Conservation (phyloP, 92 coral and sea anemone species). For the Paragorgia papillata region DNA sequence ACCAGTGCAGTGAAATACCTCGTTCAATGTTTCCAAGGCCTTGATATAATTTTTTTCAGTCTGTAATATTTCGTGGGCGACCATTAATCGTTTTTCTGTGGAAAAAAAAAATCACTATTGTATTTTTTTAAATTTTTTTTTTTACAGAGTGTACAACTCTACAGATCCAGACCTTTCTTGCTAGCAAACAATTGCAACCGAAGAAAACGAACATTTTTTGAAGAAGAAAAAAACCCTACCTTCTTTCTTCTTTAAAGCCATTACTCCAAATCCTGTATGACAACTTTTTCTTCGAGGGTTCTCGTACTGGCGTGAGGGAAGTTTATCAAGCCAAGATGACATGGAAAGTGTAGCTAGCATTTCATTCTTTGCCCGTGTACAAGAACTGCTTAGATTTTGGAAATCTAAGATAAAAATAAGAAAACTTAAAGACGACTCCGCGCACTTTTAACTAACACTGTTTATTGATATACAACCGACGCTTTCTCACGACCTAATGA, state of each 20-base stretch:
- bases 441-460: background rate
- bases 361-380: slow-evolving; percentile 86
- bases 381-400: slow-evolving; percentile 20
- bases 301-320: slow-evolving; percentile 56
- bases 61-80: slow-evolving; percentile 86
- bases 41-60: slow-evolving; percentile 94
- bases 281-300: slow-evolving; percentile 68
- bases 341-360: slow-evolving; percentile 91
- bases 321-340: slow-evolving; percentile 71
- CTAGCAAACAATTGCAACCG: no score
- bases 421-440: background rate
- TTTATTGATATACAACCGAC: background rate
- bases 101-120: slow-evolving; percentile 9
- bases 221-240: slow-evolving; percentile 68
- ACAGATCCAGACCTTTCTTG: no score
- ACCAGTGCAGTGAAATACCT: slow-evolving; percentile 51
- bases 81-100: slow-evolving; percentile 82
- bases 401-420: background rate
- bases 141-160: no score
- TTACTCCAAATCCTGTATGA: slow-evolving; percentile 67
- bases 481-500: background rate
- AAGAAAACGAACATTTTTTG: no score
- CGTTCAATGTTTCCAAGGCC: slow-evolving; percentile 79
- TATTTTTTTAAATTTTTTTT: background rate
- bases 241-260: slow-evolving; percentile 77